Base-by-base conservation (phyloP, 2,113 vertebrate species). In the Phylloscopus trochiloides region DNA sequence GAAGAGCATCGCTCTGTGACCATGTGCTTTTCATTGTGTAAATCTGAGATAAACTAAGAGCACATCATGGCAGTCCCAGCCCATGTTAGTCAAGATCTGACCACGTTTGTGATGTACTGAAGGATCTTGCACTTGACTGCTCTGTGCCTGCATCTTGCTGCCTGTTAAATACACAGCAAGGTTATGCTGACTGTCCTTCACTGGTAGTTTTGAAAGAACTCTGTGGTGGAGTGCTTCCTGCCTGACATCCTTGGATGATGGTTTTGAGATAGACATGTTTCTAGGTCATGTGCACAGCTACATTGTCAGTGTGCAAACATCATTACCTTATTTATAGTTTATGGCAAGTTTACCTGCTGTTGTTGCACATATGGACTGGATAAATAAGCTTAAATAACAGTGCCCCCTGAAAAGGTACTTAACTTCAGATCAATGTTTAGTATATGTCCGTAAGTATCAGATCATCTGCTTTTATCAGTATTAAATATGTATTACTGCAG, bases 361-460 rank as follows among this genome's bases (percentile, higher is more conserved):
- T 73, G 42, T 68, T 76, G 34, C 45, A 24, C 32, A 8, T 42
- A 19, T 0, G 0, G 24, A 15, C 22, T 62, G 48, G 31, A 20
- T 61, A 66, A 74, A 52, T 65, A 70, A 77, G 36, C 31, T 59
- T 19, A 52, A 45, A 66, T 61, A 89, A 20, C 38, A 48, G 32
- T 43, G 36, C 32, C 47, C 29, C 42, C 14, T 84, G 68, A 42
- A 80, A 83, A 14, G 20, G 14, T 63, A 66, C 47, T 70, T 88
- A 45, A 79, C 55, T 86, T 86, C 38, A 86, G 68, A 36, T 68
- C 55, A 36, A 1, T 84, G 34, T 71, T 89, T 38, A 26, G 24
- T 62, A 5, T 34, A 10, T 31, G 20, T 42, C 51, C 8, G 0
- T 81, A 78, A 88, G 45, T 55, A 83, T 70, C 13, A 28, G 43